Evolutionary conservation across 2,113 vertebrate genomes (phyloP).

Genomic region (Urocynchramus pylzowi): DNA sequence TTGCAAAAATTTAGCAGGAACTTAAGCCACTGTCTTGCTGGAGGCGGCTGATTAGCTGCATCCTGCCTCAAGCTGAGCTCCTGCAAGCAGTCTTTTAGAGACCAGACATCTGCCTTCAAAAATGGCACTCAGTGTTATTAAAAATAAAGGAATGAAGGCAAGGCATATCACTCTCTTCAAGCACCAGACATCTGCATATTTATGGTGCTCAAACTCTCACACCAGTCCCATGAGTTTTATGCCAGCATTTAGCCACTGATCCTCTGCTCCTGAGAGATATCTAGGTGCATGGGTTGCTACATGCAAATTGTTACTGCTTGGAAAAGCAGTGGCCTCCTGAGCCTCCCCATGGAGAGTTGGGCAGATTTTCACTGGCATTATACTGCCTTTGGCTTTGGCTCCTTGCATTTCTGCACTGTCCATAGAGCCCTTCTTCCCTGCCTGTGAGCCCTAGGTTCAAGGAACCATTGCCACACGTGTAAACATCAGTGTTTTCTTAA

Average conservation of each 20-base stretch:
- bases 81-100: neutral
- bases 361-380: neutral
- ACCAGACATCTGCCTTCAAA: neutral
- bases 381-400: neutral
- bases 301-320: neutral
- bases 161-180: neutral
- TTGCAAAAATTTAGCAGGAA: neutral
- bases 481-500: neutral
- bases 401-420: neutral
- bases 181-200: neutral
- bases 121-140: neutral
- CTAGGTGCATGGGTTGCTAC: neutral
- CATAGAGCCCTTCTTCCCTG: neutral
- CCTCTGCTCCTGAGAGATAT: neutral
- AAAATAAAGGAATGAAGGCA: neutral
- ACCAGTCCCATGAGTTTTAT: neutral
- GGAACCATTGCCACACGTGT: neutral
- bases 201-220: neutral
- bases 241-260: neutral
- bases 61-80: neutral
- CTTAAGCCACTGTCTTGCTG: neutral
- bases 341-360: neutral
- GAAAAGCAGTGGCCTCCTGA: neutral
- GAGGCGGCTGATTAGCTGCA: neutral
- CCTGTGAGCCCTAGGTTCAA: neutral